Evolutionary conservation across 2,888 invertebrate genomes (phyloP).

Genomic region (Tenthredo amoena): DNA sequence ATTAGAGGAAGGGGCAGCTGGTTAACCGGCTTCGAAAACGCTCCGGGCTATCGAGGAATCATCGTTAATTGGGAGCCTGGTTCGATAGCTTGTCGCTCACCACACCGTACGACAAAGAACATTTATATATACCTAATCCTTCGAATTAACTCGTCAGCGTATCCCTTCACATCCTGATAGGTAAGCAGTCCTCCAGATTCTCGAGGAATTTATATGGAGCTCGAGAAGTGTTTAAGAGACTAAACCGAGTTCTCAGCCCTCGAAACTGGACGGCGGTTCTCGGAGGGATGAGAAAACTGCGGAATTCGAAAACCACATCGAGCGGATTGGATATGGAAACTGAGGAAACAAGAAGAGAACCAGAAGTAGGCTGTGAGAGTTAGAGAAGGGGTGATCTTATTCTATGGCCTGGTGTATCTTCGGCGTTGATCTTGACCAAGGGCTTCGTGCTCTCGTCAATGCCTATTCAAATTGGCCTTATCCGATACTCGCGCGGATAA

Average conservation of each 20-base stretch:
- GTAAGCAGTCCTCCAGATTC: background rate
- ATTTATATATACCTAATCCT: background rate
- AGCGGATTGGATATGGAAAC: background rate
- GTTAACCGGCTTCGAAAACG: constrained; percentile 33
- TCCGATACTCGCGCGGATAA: constrained; percentile 57
- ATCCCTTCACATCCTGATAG: background rate
- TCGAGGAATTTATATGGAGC: background rate
- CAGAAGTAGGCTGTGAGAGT: constrained; percentile 52
- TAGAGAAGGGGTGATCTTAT: constrained; percentile 55
- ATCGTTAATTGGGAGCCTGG: constrained; percentile 33
- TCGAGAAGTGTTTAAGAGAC: background rate
- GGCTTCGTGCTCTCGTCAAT: constrained; percentile 66
- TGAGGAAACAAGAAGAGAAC: background rate
- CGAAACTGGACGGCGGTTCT: background rate
- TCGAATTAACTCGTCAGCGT: constrained; percentile 20
- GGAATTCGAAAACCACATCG: background rate
- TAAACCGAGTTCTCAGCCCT: background rate
- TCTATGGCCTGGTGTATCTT: background rate
- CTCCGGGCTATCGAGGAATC: constrained; percentile 26
- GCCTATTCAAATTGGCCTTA: constrained; percentile 74
- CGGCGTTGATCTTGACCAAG: background rate
- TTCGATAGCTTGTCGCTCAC: constrained; percentile 34
- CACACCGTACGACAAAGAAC: background rate
- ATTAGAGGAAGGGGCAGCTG: background rate
- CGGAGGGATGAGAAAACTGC: background rate